Percentiles rank a stretch among this genome's conserved stretches.
phyloP scores from a whole-genome alignment of 2,888 invertebrate species.

The Allygus modestus region DNA sequence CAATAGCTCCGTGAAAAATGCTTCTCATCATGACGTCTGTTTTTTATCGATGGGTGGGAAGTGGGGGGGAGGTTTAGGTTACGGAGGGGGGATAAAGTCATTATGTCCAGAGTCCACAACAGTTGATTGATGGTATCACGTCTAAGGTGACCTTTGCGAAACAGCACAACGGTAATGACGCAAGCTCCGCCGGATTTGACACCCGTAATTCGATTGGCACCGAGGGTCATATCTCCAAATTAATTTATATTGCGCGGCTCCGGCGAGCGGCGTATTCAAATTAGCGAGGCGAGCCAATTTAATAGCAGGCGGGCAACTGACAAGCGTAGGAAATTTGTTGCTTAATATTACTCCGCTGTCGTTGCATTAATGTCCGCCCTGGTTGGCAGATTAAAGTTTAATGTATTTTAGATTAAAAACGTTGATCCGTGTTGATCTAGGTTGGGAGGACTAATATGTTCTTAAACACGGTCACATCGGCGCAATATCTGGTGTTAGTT shows the following conservation, averaged over 20 bases:
- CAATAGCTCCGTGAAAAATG: conserved; percentile 33
- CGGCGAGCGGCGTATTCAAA: neutral
- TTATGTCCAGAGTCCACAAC: neutral
- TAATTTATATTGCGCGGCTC: conserved; percentile 16
- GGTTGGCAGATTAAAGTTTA: conserved; percentile 24
- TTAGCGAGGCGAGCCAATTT: conserved; percentile 27
- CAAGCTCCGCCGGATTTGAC: neutral
- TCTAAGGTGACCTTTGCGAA: neutral
- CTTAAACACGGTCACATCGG: no score
- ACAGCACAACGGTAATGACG: neutral
- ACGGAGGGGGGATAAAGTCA: neutral
- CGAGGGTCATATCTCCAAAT: conserved; percentile 28
- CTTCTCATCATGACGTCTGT: neutral
- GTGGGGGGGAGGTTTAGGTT: neutral
- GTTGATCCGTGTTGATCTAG: neutral
- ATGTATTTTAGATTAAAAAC: conserved; percentile 14
- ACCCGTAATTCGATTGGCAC: neutral
- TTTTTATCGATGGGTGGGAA: neutral
- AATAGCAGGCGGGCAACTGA: conserved; percentile 14
- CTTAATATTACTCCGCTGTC: conserved; percentile 14
- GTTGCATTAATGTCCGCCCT: conserved; percentile 25
- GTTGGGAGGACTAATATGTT: neutral
- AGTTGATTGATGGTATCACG: neutral
- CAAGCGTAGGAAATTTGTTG: conserved; percentile 35
- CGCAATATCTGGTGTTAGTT: no score